Evolutionary conservation across 2,888 invertebrate genomes (phyloP), one percentile per base, ranked within the genome.

Genomic region (Achlya flavicornis): DNA sequence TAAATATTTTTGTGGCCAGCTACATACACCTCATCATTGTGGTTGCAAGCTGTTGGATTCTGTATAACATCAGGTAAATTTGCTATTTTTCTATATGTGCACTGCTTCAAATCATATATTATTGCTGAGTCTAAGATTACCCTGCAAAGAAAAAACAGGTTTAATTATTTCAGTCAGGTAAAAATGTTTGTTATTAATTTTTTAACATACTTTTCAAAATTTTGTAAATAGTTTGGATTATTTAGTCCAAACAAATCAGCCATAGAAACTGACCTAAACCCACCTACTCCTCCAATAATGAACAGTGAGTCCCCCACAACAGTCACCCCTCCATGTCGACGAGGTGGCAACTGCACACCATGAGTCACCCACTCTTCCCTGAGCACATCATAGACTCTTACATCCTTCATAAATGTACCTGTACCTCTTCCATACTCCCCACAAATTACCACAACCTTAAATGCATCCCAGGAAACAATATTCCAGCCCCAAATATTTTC

Each of bases 401-500:
- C 85, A 72, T 88, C 88, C 62, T 72, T 88, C 83, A 86, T 84
- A 67, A 89, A 93, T 1, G 70, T 64, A 0, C 92, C 92, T 1
- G 86, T 86, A 0, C 93, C 93, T 70, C 87, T 77, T 0, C 89
- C 90, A 75, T 81, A 76, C 67, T 93, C 93, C 5, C 93, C 93
- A 60, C 92, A 83, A 4, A 89, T 89, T 33, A 91, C 74, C 0
- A 92, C 84, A 26, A 93, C 66, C 67, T 84, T 91, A 6, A 83
- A 85, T 10, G 81, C 72, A 4, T 90, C 89, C 91, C 91, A 93
- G 1, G 83, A 72, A 0, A 81, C 76, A n/a, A 90, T 71, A 75
- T 79, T 89, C 92, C 92, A 93, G 3, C 93, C 93, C 93, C 93
- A 93, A 48, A 92, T 72, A 64, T 82, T 79, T 43, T 83, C 86